Conservation (phyloP, 2,888 invertebrate species). For the Desoria tigrina region DNA sequence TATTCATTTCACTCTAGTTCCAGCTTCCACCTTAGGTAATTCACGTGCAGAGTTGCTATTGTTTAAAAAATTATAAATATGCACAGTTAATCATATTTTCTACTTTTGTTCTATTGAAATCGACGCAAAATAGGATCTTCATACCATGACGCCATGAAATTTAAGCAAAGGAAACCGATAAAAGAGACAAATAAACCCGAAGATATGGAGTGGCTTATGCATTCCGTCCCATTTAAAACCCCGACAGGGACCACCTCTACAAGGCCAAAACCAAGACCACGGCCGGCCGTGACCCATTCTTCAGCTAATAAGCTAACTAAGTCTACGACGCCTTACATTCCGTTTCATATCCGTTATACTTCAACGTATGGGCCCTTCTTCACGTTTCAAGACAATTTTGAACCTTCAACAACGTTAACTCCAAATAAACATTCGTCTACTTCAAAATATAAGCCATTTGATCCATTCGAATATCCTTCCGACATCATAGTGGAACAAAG, state of each 20-base stretch:
- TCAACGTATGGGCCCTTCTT: conserved; percentile 11
- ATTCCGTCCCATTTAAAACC: conserved; percentile 27
- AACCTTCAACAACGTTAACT: not conserved
- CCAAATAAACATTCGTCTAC: not conserved
- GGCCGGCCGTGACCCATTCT: not conserved
- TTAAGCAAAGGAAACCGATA: conserved; percentile 3
- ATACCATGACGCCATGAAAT: not conserved
- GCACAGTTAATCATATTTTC: too few species aligned
- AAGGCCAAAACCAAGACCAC: not conserved
- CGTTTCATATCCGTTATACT: conserved; percentile 14
- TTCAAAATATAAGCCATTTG: conserved; percentile 10
- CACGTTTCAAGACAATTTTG: conserved; percentile 4
- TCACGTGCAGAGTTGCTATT: not conserved
- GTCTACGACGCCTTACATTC: conserved; percentile 11
- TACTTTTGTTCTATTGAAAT: too few species aligned
- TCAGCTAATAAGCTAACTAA: not conserved
- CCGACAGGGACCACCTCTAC: conserved; percentile 2
- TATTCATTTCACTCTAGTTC: conserved; percentile 44
- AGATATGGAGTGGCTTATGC: conserved; percentile 39
- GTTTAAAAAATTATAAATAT: conserved; percentile 1
- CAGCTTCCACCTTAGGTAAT: conserved; percentile 8
- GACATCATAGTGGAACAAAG: not conserved
- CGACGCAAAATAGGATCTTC: not conserved
- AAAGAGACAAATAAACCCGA: conserved; percentile 17
- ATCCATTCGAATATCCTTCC: conserved; percentile 10